Conservation (phyloP, 2,888 invertebrate genomes). For the Mongoloraphidia duomilia region DNA sequence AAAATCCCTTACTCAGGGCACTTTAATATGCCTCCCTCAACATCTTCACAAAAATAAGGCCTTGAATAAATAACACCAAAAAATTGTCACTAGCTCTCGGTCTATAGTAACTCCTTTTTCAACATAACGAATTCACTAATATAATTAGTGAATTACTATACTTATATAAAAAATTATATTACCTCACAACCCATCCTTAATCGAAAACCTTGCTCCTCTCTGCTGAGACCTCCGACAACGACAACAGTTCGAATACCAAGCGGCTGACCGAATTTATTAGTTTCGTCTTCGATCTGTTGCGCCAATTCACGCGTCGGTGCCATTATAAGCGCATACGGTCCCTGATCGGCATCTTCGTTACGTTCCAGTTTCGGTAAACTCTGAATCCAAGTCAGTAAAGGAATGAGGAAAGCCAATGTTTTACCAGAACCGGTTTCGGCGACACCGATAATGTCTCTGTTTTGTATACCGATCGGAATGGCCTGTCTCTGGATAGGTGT, state of each 20-base stretch:
- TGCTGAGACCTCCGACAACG: conserved; percentile 93
- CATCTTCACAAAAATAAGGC: too few species aligned
- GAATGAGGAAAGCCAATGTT: conserved; percentile 95
- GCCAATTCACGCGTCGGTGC: conserved; percentile 99
- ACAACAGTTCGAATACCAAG: conserved; percentile 88
- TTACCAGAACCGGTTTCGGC: conserved; percentile 99
- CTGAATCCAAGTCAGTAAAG: conserved; percentile 94
- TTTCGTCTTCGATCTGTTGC: conserved; percentile 98
- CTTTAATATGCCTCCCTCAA: too few species aligned
- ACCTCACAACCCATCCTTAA: conserved; percentile 91
- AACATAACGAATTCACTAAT: too few species aligned
- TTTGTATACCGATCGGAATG: conserved; percentile 93
- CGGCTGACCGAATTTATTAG: conserved; percentile 90
- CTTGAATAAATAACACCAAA: too few species aligned
- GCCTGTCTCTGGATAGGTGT: conserved; percentile 99
- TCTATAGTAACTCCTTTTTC: too few species aligned
- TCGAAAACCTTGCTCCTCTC: conserved; percentile 97
- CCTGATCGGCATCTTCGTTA: conserved; percentile 80
- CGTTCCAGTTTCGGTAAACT: conserved; percentile 91
- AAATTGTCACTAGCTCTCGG: too few species aligned
- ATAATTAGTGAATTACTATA: background rate
- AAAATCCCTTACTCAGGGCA: too few species aligned
- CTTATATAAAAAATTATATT: conserved; percentile 13
- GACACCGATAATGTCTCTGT: conserved; percentile 95
- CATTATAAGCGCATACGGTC: conserved; percentile 96